Base-by-base conservation (phyloP, 1,140 invertebrate genomes). In the Papilio dardanus region DNA sequence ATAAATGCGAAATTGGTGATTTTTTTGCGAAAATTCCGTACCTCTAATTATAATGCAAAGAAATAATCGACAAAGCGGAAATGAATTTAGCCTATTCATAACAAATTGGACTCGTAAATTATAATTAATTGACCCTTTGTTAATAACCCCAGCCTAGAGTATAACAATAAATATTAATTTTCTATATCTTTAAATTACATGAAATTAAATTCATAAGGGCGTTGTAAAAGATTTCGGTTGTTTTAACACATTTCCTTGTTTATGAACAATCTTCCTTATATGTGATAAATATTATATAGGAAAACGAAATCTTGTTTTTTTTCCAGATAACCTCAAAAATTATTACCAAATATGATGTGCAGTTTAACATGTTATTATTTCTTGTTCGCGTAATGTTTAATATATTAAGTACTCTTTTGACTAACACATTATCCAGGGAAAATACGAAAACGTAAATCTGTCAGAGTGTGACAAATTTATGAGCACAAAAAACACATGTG, bases 371-470 rank as follows among this genome's bases (percentile, higher is more conserved):
- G n/a, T n/a, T n/a, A n/a, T n/a, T 42, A 16, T 16, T 42, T n/a
- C 16, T 42, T 42, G 19, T 3, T 46, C n/a, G 21, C 7, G 10
- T 24, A 54, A 54, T 0, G 8, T 50, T 21, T 50, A 24, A 50
- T 28, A 3, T 62, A 62, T 28, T 62, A 14, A 62, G 1, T 10
- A 62, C 12, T 6, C 12, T 28, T 62, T 58, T 58, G 50, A 58
- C 21, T 58, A 28, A 62, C 24, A 58, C 21, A 12, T 10, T 28
- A 14, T 28, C 54, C 10, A 28, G 54, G 54, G 54, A 58, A 54
- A 58, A 58, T 28, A 58, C 54, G 21, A 58, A 62, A 28, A 28
- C 54, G 54, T 62, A 62, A 62, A 62, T 58, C 54, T 58, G 54
- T 58, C 54, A 28, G 10, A 58, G 5, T 12, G 14, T 58, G 54